A percentile compares a stretch with the other conserved stretches of the same genome.
phyloP scores from a whole-genome alignment of 2,797 vertebrate genomes.

The Monodelphis domestica region DNA sequence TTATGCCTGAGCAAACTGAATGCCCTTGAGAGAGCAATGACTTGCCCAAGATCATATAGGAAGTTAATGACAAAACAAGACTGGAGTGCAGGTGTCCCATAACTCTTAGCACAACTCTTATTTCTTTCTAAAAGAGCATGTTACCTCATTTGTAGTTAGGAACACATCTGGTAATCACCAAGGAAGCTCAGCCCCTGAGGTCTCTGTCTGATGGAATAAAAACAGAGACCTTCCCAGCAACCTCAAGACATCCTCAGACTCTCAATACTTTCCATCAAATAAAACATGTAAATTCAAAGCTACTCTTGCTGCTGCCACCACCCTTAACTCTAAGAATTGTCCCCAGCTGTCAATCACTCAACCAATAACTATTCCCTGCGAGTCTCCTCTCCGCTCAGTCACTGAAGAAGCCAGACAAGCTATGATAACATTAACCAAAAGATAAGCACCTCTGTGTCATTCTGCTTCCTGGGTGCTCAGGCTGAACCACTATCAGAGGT shows the following conservation, averaged over 20 bases:
- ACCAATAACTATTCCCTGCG: not conserved
- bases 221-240: not conserved
- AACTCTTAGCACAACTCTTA: not conserved
- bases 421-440: not conserved
- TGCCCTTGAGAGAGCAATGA: not conserved
- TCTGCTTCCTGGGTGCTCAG: not conserved
- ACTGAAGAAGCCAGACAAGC: not conserved
- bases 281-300: not conserved
- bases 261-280: not conserved
- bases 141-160: not conserved
- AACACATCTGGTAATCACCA: not conserved
- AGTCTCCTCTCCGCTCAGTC: not conserved
- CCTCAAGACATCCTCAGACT: conserved; percentile 3
- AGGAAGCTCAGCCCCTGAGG: not conserved
- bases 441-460: not conserved
- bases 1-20: not conserved
- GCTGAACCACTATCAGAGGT: not conserved
- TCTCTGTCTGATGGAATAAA: conserved; percentile 8
- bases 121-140: not conserved
- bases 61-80: not conserved
- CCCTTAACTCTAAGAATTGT: not conserved
- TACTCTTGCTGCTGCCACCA: not conserved
- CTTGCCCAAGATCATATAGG: not conserved
- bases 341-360: not conserved
- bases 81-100: not conserved